Base-by-base conservation (phyloP, 30 jellyfish, hydroid and myxozoan species). In the Aurelia coerulea region DNA sequence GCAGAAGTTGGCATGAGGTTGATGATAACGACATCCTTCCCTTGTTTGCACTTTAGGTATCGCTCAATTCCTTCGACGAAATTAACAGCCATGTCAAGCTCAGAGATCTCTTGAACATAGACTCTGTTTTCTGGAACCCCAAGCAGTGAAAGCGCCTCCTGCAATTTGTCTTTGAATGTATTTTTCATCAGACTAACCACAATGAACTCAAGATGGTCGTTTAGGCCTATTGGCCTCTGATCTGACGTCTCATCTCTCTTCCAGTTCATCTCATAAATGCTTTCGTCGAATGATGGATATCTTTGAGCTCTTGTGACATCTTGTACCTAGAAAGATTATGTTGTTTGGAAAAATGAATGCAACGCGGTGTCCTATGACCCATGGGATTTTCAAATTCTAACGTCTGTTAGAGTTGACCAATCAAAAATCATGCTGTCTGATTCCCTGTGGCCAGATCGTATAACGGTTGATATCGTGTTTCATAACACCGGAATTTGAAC, bases 231-330 rank as follows among this genome's bases (percentile, higher is more conserved):
- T n/a, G 10, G 4, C 18, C 10, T 34, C 19, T 52, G 60, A 12
- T 31, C 51, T 39, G 6, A 19, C 50, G 18, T 18, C 42, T 13
- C 84, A 1, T 64, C 58, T 13, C 73, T 74, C 14, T 15, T 52
- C 95, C 95, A 86, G 62, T 76, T 68, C 86, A 86, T 76, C 58
- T 86, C 88, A 59, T 86, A 86, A 16, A 86, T 54, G 67, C 95
- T 86, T 54, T 66, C 50, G 37, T 86, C 95, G 14, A 64, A 69
- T 9, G 34, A 32, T 4, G 94, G 95, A 53, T 33, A 10, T 31
- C 95, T 72, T n/a, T 37, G 64, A 14, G 95, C 41, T 65, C 69
- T 52, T 58, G 85, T n/a, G n/a, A 86, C n/a, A 23, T 86, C 95
- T 53, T 86, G 67, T 73, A 86, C 95, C 95, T 85, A 52, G 59